Base-by-base conservation (phyloP, 2,888 invertebrate species). In the Salpingus planirostris region DNA sequence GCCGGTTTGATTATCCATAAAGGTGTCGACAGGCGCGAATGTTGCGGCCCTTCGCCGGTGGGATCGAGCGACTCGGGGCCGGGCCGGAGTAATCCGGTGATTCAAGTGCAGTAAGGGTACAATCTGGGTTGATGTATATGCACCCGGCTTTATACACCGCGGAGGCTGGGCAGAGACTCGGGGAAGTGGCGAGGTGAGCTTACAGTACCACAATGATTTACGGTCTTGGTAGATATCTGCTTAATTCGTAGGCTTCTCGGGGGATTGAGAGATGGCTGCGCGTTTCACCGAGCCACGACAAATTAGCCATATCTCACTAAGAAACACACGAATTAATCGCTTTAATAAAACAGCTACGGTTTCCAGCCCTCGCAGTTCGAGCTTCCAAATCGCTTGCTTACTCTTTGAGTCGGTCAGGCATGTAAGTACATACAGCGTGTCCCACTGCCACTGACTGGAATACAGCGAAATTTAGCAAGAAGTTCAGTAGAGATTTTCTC, bases 181-280 rank as follows among this genome's bases (percentile, higher is more conserved):
- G 38, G 26, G 40, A 42, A 39, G 38, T 40, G 42, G 34, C 31
- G 43, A 38, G 41, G 38, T 46, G 36, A 31, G 38, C 34, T 38
- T 38, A 38, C 38, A 21, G 24, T 21, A 29, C 38, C 11, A 37
- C 44, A 47, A 52, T 55, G 55, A 55, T 55, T 55, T 55, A 55
- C 47, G 41, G 50, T 49, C 45, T 40, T 44, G 41, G 46, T 48
- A 46, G 46, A 52, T 51, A 52, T 54, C 49, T 54, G 49, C 44
- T 55, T 55, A 53, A 55, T 55, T 55, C 55, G 43, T 44, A 43
- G 50, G 49, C 47, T 51, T 53, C 53, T 44, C 43, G 26, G 37
- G 50, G 50, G 49, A 53, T 47, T 43, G 42, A 45, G 39, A 35
- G 43, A 43, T 32, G 42, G 39, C 41, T 43, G 31, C 24, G 23